Evolutionary conservation across 2,888 invertebrate species (phyloP).

Genomic region (Eupithecia tripunctaria): DNA sequence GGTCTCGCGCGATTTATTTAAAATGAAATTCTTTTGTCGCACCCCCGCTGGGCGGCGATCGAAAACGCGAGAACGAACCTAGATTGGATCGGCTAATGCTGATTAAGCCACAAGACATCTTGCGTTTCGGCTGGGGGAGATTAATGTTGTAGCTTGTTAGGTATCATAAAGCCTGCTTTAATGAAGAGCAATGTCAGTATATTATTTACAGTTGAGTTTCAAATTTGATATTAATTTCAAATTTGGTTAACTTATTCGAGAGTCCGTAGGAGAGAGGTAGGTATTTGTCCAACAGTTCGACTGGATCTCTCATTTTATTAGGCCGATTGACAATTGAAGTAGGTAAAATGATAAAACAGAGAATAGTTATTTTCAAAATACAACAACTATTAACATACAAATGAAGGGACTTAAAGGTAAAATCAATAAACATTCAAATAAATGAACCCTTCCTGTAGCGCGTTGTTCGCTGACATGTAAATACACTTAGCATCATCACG

Average conservation of each 20-base stretch:
- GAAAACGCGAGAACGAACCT: conserved; percentile 74
- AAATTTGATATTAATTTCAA: neutral
- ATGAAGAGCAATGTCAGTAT: neutral
- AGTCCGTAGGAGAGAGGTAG: neutral
- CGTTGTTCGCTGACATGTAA: conserved; percentile 61
- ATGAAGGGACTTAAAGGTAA: conserved; percentile 20
- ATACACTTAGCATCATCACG: conserved; percentile 62
- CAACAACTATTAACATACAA: conserved; percentile 14
- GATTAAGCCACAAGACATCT: conserved; percentile 77
- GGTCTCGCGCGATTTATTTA: conserved; percentile 81
- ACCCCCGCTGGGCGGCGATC: conserved; percentile 79
- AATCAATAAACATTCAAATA: conserved; percentile 50
- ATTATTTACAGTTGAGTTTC: conserved; percentile 2
- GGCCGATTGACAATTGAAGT: neutral
- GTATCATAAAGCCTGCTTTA: neutral
- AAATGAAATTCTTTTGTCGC: conserved; percentile 79
- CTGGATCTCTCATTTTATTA: neutral
- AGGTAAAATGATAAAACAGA: neutral
- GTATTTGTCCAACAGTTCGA: neutral
- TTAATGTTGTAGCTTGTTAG: conserved; percentile 51
- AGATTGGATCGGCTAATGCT: conserved; percentile 69
- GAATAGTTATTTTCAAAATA: conserved; percentile 14
- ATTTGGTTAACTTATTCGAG: neutral
- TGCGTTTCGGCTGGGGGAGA: conserved; percentile 59
- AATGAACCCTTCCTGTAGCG: conserved; percentile 53